Evolutionary conservation across 2,113 vertebrate species (phyloP).

Genomic region (Ailuropoda melanoleuca): DNA sequence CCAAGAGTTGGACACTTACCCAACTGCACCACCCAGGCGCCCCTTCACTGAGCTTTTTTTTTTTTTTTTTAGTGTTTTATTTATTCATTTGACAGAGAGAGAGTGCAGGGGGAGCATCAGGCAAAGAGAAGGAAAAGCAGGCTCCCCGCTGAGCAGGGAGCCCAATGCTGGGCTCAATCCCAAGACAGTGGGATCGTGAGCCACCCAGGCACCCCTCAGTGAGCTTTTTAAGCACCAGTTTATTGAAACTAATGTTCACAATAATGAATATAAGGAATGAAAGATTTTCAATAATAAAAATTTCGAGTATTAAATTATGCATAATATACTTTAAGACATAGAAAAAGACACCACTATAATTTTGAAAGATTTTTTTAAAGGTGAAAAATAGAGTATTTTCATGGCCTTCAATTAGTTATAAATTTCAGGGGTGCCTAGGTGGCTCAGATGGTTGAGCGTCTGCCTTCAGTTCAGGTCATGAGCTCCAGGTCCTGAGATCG

Average conservation of each 20-base stretch:
- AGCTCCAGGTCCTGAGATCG: background rate
- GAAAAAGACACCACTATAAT: background rate
- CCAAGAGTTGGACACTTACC: background rate
- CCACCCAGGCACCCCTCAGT: background rate
- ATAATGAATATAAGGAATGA: background rate
- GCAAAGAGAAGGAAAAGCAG: too few species aligned
- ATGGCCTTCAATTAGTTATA: background rate
- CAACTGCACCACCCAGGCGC: background rate
- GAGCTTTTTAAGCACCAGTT: background rate
- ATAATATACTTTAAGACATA: background rate
- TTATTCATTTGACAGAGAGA: too few species aligned
- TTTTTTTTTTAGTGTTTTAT: too few species aligned
- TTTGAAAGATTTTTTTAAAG: constrained; percentile 16
- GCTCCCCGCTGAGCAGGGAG: background rate
- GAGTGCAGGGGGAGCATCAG: too few species aligned
- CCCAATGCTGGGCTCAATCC: background rate
- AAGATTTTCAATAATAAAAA: background rate
- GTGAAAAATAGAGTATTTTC: background rate
- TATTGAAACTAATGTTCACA: background rate
- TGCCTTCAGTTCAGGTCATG: background rate
- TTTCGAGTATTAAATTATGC: background rate
- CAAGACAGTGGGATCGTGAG: background rate
- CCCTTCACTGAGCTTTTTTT: background rate
- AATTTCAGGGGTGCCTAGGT: background rate
- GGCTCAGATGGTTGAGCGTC: background rate